Evolutionary conservation across 2,888 invertebrate genomes (phyloP).

Genomic region (Hofmannophila pseudospretella): DNA sequence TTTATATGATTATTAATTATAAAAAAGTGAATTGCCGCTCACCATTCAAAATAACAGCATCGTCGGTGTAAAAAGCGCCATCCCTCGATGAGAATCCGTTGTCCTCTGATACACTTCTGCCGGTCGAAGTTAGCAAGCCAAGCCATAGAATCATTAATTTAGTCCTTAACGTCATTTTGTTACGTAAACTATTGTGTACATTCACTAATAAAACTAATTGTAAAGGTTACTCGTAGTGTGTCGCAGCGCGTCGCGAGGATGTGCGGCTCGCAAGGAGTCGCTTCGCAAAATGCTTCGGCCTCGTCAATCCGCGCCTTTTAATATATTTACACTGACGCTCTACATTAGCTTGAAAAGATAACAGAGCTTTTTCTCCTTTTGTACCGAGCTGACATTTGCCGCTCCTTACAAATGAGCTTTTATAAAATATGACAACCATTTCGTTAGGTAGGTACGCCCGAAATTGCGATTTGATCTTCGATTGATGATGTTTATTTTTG

Average conservation of each 20-base stretch:
- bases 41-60: slow-evolving; percentile 72
- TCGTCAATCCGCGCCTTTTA: slow-evolving; percentile 63
- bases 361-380: slow-evolving; percentile 72
- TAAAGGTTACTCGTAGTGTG: slow-evolving; percentile 13
- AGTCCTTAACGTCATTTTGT: slow-evolving; percentile 43
- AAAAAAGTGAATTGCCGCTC: slow-evolving; percentile 21
- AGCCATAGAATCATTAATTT: slow-evolving; percentile 44
- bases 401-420: slow-evolving; percentile 39
- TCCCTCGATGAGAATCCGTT: slow-evolving; percentile 58
- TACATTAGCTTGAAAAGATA: slow-evolving; percentile 68
- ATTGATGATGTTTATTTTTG: slow-evolving; percentile 44
- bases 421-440: slow-evolving; percentile 56
- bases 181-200: slow-evolving; percentile 25
- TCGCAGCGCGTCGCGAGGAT: slow-evolving; percentile 49
- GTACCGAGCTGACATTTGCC: slow-evolving; percentile 52
- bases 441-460: slow-evolving; percentile 35
- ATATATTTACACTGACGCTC: slow-evolving; percentile 66
- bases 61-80: slow-evolving; percentile 63
- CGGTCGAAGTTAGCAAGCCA: slow-evolving; percentile 39
- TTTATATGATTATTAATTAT: too few relatives aligned
- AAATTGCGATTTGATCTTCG: slow-evolving; percentile 34
- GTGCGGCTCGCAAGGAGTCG: slow-evolving; percentile 66
- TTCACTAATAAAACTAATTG: slow-evolving; percentile 40
- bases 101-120: slow-evolving; percentile 46
- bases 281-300: slow-evolving; percentile 68